These are phyloP conservation scores for Leucopsar rothschildi DNA, from an alignment of 2,113 vertebrate genomes.

Conservation along the genomic window DNA sequence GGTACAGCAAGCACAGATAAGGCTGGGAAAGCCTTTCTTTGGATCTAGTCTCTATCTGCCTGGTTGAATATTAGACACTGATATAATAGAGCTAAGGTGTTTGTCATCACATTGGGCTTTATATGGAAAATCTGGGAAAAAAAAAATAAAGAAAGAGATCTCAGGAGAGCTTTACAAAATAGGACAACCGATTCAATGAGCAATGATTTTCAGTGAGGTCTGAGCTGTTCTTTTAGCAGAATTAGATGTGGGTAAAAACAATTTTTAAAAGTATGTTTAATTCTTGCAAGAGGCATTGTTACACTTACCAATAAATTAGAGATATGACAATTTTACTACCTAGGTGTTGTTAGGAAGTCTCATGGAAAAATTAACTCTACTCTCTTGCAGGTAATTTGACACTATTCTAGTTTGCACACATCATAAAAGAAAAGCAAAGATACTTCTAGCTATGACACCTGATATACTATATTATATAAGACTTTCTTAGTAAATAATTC, in stretches of 20 bases:
- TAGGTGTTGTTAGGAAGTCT: not conserved
- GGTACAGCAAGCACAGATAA: not conserved
- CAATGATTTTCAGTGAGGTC: not conserved
- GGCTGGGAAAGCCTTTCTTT: not conserved
- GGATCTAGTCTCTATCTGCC: not conserved
- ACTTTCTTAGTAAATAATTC: slow-evolving; percentile 40
- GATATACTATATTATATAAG: not conserved
- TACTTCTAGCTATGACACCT: not conserved
- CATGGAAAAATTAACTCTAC: not conserved
- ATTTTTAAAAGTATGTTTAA: not conserved
- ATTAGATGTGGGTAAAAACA: not conserved
- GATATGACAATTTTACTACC: not conserved
- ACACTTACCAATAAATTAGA: not conserved
- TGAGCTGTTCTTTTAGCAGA: not conserved
- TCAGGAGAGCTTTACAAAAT: not conserved
- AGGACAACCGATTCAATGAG: not conserved
- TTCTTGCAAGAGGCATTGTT: not conserved
- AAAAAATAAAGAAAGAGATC: not conserved
- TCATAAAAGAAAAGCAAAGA: slow-evolving; percentile 34
- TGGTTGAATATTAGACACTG: not conserved
- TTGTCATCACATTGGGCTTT: not conserved
- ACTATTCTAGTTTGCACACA: slow-evolving; percentile 19
- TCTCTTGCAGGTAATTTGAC: slow-evolving; percentile 18
- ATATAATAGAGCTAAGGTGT: not conserved
- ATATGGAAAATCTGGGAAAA: not conserved